Base-by-base conservation (phyloP, 1,140 invertebrate genomes). In the Drosophila tropicalis region DNA sequence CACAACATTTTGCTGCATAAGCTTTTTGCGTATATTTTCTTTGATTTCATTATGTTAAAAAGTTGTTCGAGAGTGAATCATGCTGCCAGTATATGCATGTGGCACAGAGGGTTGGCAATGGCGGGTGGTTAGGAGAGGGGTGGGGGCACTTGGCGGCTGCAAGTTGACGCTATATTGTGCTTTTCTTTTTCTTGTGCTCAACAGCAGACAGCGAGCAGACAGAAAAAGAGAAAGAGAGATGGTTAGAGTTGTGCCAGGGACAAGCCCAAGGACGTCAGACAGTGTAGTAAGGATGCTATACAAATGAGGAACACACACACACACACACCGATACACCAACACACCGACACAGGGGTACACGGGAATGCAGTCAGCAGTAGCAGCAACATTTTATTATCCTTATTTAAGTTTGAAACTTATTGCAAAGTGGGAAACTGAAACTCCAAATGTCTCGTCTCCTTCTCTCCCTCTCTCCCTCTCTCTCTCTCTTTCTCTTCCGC, bases 401-500 rank as follows among this genome's bases (percentile, higher is more conserved):
- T 90, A 90, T 90, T 90, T 90, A 86, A 90, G 82, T 90, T 90
- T 83, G 65, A 87, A 90, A 90, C 83, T 90, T 90, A 90, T 90
- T 90, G 86, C 87, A 90, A 90, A 90, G 86, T 90, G 79, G 87
- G 70, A 90, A 90, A 76, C 73, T 76, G 73, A 75, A 76, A 90
- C 86, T 90, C 72, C 61, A 74, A 86, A 78, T 79, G 70, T 90
- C 72, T 85, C 62, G 54, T 64, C 56, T 65, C 25, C 47, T 56
- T 32, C 56, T 17, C 44, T 51, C 44, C 1, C 9, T 5, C 12
- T 51, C 17, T 51, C 44, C 25, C 36, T 5, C 60, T 9, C 41
- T 9, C 54, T 10, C 25, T 22, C 65, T 54, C 76, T n/a, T 51
- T 34, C 54, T 39, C 19, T 3, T 25, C 36, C 3, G 54, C 4